Conservation (phyloP, 35 echinoderm and acorn worm species). For the Ptychodera flava region DNA sequence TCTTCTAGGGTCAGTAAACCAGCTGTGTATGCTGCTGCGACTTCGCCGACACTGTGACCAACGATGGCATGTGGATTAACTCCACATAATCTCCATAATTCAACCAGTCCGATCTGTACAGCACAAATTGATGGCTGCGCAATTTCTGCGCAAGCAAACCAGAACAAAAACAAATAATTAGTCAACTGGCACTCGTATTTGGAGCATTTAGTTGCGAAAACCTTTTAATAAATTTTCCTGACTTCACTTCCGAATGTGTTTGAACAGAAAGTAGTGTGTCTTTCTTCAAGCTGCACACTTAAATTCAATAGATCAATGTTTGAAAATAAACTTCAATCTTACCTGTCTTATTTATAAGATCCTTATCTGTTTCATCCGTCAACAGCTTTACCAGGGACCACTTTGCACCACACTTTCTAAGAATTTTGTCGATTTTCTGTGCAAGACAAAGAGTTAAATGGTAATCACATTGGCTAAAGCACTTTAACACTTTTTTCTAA, state of each 20-base stretch:
- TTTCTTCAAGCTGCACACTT: too few relatives aligned
- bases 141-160: constrained; percentile 34
- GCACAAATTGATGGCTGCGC: constrained; percentile 40
- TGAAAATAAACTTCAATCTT: too few relatives aligned
- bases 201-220: too few relatives aligned
- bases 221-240: too few relatives aligned
- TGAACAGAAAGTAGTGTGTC: too few relatives aligned
- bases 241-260: too few relatives aligned
- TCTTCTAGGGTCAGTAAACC: constrained; percentile 24
- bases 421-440: constrained; percentile 44
- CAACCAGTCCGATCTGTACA: constrained; percentile 31
- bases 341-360: constrained; percentile 47
- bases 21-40: constrained; percentile 49
- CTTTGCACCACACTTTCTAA: constrained; percentile 36
- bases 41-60: constrained; percentile 61
- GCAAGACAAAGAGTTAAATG: too few relatives aligned
- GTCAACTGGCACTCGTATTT: too few relatives aligned
- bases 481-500: too few relatives aligned
- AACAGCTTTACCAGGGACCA: constrained; percentile 47
- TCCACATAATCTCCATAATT: constrained; percentile 33
- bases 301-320: too few relatives aligned
- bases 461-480: too few relatives aligned
- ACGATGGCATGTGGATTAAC: constrained; percentile 32
- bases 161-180: too few relatives aligned
- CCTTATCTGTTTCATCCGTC: constrained; percentile 24